Base-by-base conservation (phyloP, 2,888 invertebrate genomes). In the Colostygia pectinataria region DNA sequence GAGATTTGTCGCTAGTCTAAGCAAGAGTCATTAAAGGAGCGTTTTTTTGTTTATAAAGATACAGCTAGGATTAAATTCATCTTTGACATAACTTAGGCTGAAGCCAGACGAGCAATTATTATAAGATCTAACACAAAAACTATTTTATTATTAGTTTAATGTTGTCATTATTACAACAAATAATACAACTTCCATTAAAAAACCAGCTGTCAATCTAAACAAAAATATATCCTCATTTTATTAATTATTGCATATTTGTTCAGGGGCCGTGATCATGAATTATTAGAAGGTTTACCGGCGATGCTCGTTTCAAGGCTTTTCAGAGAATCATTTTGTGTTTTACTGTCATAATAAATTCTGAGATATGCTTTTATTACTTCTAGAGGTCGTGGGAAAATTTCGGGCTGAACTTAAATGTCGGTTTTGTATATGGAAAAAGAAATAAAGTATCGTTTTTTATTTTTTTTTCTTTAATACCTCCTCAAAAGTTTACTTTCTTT, bases 201-300 rank as follows among this genome's bases (percentile, higher is more conserved):
- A 55, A 39, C n/a, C n/a, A 42, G 52, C 56, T 61, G 66, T 63
- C 63, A 60, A 70, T 68, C 62, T 56, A 39, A 39, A 46, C 42
- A 37, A 61, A 61, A 66, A 66, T 60, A 53, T 66, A 69, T 68
- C 67, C 59, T 56, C 55, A 59, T 63, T 66, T 66, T 42, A 69
- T 68, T 72, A 69, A 73, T 74, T 74, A 66, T 63, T 64, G 65
- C 42, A 54, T 71, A 68, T 74, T 73, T 71, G 62, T 65, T 66
- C 58, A 48, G 61, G 59, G 46, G 54, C 55, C 57, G 43, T 59
- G 68, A 66, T 69, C 63, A 53, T 60, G 54, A 66, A 63, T 66
- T 65, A 73, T 67, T 62, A 57, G 48, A 9, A 42, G 50, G 49
- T 42, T 44, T 48, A 46, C 13, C 52, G 45, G 49, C 53, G 54